Evolutionary conservation across 2,113 vertebrate species (phyloP).

Genomic region (Menura novaehollandiae): DNA sequence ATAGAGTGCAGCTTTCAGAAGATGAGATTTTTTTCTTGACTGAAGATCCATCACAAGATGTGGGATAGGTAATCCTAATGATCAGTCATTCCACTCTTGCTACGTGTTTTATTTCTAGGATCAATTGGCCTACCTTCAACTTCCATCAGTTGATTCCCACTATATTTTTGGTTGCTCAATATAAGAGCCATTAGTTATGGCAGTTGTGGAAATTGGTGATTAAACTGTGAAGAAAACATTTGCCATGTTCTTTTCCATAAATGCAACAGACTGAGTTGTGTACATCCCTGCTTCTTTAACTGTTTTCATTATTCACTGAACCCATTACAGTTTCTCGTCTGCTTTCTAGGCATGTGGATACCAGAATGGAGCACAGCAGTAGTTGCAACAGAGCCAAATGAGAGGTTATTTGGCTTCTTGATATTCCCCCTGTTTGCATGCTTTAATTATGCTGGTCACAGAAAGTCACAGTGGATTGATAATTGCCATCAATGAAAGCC

Average conservation of each 20-base stretch:
- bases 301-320: background rate
- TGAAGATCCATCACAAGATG: background rate
- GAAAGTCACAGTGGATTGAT: background rate
- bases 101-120: background rate
- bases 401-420: background rate
- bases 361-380: constrained; percentile 3
- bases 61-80: rapidly evolving
- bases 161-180: background rate
- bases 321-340: background rate
- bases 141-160: background rate
- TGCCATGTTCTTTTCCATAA: background rate
- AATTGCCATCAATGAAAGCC: background rate
- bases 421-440: background rate
- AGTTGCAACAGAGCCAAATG: background rate
- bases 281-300: background rate
- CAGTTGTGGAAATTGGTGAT: background rate
- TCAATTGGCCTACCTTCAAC: background rate
- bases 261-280: background rate
- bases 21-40: rapidly evolving
- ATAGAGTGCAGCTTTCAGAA: background rate
- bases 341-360: background rate
- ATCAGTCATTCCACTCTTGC: background rate
- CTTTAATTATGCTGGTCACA: background rate
- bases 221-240: background rate
- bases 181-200: background rate